Base-by-base conservation (phyloP, 2,113 vertebrate genomes). In the Hymenochirus boettgeri region DNA sequence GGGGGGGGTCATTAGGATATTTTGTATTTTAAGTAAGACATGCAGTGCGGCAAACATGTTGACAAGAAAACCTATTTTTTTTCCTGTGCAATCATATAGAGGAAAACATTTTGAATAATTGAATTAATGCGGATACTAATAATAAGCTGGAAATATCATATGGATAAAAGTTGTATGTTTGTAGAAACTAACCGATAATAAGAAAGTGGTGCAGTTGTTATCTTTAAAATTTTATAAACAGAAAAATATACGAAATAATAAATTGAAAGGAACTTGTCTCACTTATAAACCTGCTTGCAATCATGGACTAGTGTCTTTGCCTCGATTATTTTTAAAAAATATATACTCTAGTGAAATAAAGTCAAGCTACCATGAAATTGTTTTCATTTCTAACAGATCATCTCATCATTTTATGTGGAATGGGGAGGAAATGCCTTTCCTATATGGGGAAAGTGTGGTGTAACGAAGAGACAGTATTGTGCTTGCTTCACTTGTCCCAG, bases 361-460 rank as follows among this genome's bases (percentile, higher is more conserved):
- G 10, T 61, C 73, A 75, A 71, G 8, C 29, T 70, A 1, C 33
- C 11, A 17, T n/a, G 29, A 70, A 31, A 6, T 70, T 12, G 22
- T 42, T 3, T 5, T 31, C 1, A 6, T 2, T 50, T 72, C 70
- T 62, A 54, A 2, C 73, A 98, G 96, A 95, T 99, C 54, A 95
- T 99, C 72, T 96, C 93, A 45, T 98, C 96, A 0, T 99, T 99
- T 82, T 98, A 98, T 22, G 92, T 99, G 25, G 93, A 97, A 64
- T 95, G 93, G 87, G 92, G 94, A 52, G 95, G 96, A 69, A 97
- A 98, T 24, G 91, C 93, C 89, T 93, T 91, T 99, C 96, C 21
- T 99, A 97, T 74, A 97, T 99, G 95, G 96, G 96, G 7, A 99
- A 98, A 86, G n/a, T n/a, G n/a, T n/a, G 96, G 96, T 12, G 95